These are phyloP conservation scores for Enteromius paludinosus DNA, from an alignment of 2,797 vertebrate species.

Conservation along the genomic window DNA sequence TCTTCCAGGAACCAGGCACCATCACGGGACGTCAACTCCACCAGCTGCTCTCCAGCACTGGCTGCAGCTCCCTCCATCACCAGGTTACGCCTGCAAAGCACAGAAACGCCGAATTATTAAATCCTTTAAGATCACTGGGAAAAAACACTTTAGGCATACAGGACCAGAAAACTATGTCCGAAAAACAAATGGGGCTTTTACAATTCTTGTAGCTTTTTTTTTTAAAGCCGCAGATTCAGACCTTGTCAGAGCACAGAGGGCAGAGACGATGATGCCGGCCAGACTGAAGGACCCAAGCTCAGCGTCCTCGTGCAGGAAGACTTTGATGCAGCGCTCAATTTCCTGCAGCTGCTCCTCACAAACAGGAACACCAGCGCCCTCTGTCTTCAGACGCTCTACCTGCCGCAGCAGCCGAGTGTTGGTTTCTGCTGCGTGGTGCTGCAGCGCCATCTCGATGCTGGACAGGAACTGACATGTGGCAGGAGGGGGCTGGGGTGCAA, in stretches of 20 bases:
- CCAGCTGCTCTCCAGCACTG: conserved; percentile 93
- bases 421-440: conserved; percentile 89
- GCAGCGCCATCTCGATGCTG: conserved; percentile 88
- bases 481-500: conserved; percentile 87
- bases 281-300: conserved; percentile 92
- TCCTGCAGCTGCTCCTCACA: conserved; percentile 97
- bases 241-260: conserved; percentile 94
- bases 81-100: conserved; percentile 85
- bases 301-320: conserved; percentile 91
- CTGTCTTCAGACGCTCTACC: conserved; percentile 91
- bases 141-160: not conserved
- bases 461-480: conserved; percentile 89
- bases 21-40: conserved; percentile 92
- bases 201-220: not conserved
- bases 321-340: conserved; percentile 94
- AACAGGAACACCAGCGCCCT: conserved; percentile 85
- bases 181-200: not conserved
- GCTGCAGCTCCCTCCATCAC: conserved; percentile 97
- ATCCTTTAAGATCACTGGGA: not conserved
- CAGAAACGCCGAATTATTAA: not conserved
- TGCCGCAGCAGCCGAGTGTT: conserved; percentile 89
- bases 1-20: conserved; percentile 98
- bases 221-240: conserved; percentile 59
- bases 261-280: conserved; percentile 92
- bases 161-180: not conserved